phyloP scores from a whole-genome alignment of 2,113 vertebrate species.

The Stegastes partitus region DNA sequence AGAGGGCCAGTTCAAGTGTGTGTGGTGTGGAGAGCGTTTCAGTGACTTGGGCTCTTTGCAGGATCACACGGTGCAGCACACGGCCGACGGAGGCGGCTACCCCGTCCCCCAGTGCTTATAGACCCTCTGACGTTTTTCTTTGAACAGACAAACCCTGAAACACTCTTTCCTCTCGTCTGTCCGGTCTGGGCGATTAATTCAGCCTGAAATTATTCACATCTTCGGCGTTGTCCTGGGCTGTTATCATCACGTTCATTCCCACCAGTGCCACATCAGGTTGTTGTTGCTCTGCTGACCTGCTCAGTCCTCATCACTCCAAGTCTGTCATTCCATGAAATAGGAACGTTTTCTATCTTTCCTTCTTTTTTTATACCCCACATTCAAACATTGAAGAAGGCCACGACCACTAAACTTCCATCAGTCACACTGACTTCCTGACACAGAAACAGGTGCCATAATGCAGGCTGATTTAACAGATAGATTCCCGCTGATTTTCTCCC shows the following conservation, averaged over 20 bases:
- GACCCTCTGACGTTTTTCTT: conserved; percentile 31
- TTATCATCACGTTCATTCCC: conserved; percentile 25
- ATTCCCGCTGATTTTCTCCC: background rate
- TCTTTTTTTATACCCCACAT: background rate
- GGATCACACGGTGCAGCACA: conserved; percentile 97
- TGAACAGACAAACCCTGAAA: conserved; percentile 16
- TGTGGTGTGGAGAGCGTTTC: conserved; percentile 97
- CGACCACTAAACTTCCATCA: conserved; percentile 2
- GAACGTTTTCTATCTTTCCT: background rate
- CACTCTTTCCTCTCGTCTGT: conserved; percentile 7
- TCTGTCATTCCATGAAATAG: conserved; percentile 19
- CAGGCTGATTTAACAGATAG: conserved; percentile 6
- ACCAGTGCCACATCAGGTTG: conserved; percentile 6
- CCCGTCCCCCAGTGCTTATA: conserved; percentile 92
- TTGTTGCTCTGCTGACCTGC: conserved; percentile 13
- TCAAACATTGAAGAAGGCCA: background rate
- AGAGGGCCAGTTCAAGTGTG: conserved; percentile 97
- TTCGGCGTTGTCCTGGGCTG: conserved; percentile 20
- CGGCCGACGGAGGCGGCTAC: conserved; percentile 90
- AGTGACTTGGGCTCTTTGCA: conserved; percentile 94
- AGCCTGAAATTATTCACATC: conserved; percentile 17
- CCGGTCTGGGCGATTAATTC: conserved; percentile 12
- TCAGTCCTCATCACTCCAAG: background rate
- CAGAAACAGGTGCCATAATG: conserved; percentile 10
- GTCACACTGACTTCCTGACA: background rate